These are phyloP conservation scores for Austrolebias charrua DNA, from an alignment of 2,797 vertebrate species.

Conservation along the genomic window DNA sequence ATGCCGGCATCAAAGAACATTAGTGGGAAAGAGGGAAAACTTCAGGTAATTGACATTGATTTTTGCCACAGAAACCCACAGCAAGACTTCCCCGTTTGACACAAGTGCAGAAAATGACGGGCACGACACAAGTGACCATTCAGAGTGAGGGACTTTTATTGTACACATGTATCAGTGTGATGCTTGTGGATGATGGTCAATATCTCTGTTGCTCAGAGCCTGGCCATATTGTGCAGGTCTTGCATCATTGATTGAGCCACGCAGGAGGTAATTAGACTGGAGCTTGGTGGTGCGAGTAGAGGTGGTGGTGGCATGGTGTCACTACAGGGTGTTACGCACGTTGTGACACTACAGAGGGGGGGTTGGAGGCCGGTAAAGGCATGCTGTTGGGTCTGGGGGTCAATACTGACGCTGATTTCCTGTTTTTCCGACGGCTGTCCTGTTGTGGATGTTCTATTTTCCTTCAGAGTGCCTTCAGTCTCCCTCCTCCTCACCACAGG, in stretches of 20 bases:
- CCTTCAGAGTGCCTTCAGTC: slow-evolving; percentile 75
- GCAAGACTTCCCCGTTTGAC: slow-evolving; percentile 43
- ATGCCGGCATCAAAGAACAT: slow-evolving; percentile 9
- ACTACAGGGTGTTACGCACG: slow-evolving; percentile 60
- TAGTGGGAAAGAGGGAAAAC: slow-evolving; percentile 40
- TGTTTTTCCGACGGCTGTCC: slow-evolving; percentile 62
- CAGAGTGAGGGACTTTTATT: slow-evolving; percentile 51
- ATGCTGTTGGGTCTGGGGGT: slow-evolving; percentile 53
- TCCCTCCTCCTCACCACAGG: slow-evolving; percentile 57
- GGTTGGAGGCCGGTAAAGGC: slow-evolving; percentile 26
- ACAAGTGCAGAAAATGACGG: slow-evolving; percentile 45
- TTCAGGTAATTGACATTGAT: slow-evolving; percentile 67
- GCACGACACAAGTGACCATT: slow-evolving; percentile 51
- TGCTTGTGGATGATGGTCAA: slow-evolving; percentile 67
- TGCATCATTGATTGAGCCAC: slow-evolving; percentile 78
- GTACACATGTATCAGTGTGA: slow-evolving; percentile 67
- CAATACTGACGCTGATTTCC: slow-evolving; percentile 67
- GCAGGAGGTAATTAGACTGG: slow-evolving; percentile 77
- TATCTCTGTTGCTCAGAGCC: slow-evolving; percentile 62
- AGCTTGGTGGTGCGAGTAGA: slow-evolving; percentile 65
- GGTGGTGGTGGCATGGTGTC: slow-evolving; percentile 68
- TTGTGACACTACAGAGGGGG: slow-evolving; percentile 44
- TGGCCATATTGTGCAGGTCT: slow-evolving; percentile 70
- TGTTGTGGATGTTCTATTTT: slow-evolving; percentile 72
- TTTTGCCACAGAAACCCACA: slow-evolving; percentile 48